A percentile compares a stretch with the other conserved stretches of the same genome.
These are phyloP conservation scores for Choreutis nemorana DNA, from an alignment of 2,888 invertebrate species.

Conservation along the genomic window DNA sequence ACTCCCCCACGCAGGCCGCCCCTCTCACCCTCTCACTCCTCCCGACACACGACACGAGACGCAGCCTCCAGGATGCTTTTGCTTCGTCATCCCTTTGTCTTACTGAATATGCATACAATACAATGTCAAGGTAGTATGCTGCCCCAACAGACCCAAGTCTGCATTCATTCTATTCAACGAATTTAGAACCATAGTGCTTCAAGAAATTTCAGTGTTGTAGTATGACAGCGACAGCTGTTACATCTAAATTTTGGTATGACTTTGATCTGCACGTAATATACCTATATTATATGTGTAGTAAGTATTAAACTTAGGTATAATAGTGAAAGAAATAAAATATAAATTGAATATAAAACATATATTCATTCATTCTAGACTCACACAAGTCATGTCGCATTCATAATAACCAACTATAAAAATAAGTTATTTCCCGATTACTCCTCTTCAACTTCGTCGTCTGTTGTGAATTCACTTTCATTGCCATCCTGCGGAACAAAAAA, in stretches of 20 bases:
- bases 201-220: no score
- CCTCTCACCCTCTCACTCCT: constrained; percentile 9
- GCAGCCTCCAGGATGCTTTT: constrained; percentile 45
- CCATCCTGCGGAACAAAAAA: constrained; percentile 46
- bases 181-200: no score
- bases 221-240: no score
- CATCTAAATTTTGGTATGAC: no score
- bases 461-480: constrained; percentile 72
- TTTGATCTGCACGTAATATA: no score
- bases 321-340: no score
- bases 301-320: no score
- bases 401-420: constrained; percentile 61
- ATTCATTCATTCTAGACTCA: constrained; percentile 46
- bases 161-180: no score
- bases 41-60: constrained; percentile 11
- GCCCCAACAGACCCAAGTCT: constrained; percentile 2
- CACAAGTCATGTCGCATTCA: constrained; percentile 35
- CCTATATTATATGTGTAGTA: no score
- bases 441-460: constrained; percentile 71
- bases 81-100: constrained; percentile 30
- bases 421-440: constrained; percentile 52
- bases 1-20: constrained; percentile 9
- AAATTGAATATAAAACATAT: constrained; percentile 22
- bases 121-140: constrained; percentile 6
- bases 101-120: constrained; percentile 6